phyloP scores from a whole-genome alignment of 2,113 vertebrate genomes.

The Corythornis madagascariensis region DNA sequence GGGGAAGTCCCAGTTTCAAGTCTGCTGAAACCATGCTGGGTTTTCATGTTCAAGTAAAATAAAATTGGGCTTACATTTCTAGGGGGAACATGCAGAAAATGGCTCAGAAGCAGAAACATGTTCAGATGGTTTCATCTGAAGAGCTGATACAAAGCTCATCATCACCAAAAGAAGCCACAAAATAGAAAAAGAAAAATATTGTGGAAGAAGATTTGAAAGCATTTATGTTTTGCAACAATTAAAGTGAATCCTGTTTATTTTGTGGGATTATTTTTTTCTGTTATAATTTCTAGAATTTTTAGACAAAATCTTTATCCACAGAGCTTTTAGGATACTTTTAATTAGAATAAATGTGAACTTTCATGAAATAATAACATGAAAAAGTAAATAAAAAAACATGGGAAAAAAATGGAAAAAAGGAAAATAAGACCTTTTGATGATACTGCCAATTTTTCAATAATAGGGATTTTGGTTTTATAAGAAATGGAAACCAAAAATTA shows the following conservation, averaged over 20 bases:
- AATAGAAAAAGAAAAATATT: neutral
- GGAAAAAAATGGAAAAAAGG: rapidly evolving
- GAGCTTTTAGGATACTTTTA: neutral
- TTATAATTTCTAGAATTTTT: neutral
- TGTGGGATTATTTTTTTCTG: neutral
- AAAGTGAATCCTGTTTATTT: neutral
- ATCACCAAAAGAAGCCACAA: neutral
- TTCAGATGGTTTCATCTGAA: neutral
- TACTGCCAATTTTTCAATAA: neutral
- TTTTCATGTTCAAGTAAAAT: neutral
- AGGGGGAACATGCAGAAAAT: neutral
- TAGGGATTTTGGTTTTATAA: neutral
- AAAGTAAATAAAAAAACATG: neutral
- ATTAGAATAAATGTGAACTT: neutral
- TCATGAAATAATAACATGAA: neutral
- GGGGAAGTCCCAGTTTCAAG: neutral
- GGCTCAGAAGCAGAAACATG: neutral
- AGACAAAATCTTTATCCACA: neutral
- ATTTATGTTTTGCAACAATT: neutral
- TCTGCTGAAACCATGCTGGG: neutral
- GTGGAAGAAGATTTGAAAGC: neutral
- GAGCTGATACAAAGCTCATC: neutral
- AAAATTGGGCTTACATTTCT: neutral
- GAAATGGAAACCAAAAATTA: neutral
- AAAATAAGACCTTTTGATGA: neutral